Conservation (phyloP, 2,888 invertebrate genomes). For the Volucella bombylans region DNA sequence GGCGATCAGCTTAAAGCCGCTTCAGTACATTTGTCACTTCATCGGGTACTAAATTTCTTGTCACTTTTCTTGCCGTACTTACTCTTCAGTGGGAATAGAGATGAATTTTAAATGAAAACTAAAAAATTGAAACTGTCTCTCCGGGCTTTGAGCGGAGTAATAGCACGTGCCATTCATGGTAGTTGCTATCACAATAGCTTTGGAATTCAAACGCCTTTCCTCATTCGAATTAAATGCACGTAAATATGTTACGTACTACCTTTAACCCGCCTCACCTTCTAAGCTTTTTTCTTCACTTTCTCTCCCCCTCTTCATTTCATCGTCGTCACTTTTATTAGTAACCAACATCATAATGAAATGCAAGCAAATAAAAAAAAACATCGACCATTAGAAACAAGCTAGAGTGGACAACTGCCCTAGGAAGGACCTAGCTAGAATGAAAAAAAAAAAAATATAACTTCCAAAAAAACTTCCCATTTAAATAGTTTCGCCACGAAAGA, state of each 20-base stretch:
- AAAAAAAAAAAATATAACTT: constrained; percentile 9
- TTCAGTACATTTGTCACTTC: no score
- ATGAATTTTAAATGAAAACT: constrained; percentile 53
- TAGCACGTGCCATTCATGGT: neutral
- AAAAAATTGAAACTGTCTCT: constrained; percentile 50
- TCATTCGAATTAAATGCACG: constrained; percentile 49
- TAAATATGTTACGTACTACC: constrained; percentile 46
- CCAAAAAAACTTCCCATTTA: constrained; percentile 21
- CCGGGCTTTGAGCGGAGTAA: constrained; percentile 24
- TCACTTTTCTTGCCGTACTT: neutral
- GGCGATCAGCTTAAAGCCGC: no score
- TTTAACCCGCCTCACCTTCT: no score
- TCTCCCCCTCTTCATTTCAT: constrained; percentile 20
- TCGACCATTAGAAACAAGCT: constrained; percentile 43
- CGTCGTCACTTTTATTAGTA: constrained; percentile 23
- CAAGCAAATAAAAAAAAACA: constrained; percentile 33
- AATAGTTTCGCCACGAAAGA: constrained; percentile 40
- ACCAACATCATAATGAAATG: constrained; percentile 53
- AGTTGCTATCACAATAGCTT: neutral
- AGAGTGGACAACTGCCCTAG: constrained; percentile 15
- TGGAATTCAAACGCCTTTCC: neutral
- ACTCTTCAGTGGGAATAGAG: constrained; percentile 35
- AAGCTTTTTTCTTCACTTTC: neutral
- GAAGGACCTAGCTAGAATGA: neutral
- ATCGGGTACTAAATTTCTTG: neutral